These are phyloP conservation scores for Ceratitis capitata DNA, from an alignment of 1,140 invertebrate species.

Conservation along the genomic window DNA sequence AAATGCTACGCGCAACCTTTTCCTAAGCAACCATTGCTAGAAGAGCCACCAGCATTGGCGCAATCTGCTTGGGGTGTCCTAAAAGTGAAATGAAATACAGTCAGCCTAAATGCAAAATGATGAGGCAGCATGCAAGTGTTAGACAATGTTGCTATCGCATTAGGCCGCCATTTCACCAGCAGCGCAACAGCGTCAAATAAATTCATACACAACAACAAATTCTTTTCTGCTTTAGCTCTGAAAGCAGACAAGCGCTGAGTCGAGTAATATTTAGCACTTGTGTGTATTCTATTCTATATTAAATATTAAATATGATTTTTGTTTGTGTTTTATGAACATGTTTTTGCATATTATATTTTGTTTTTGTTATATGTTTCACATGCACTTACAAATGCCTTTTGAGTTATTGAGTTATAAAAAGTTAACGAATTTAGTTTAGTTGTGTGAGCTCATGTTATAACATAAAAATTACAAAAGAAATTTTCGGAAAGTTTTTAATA, in stretches of 20 bases:
- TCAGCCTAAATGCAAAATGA: slow-evolving; percentile 12
- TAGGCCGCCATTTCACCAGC: neutral
- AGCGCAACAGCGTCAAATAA: neutral
- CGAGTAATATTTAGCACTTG: neutral
- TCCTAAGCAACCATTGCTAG: neutral
- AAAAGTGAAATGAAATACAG: neutral
- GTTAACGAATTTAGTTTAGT: neutral
- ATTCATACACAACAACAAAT: neutral
- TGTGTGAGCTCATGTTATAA: neutral
- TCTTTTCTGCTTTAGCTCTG: neutral
- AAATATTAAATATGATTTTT: neutral
- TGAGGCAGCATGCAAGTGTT: slow-evolving; percentile 7
- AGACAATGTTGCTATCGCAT: slow-evolving; percentile 2
- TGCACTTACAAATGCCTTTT: neutral
- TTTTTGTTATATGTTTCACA: neutral
- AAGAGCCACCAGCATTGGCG: neutral
- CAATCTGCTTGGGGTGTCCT: neutral
- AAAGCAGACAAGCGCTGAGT: neutral
- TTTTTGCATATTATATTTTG: neutral
- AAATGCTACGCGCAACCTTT: neutral
- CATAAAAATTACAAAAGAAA: neutral
- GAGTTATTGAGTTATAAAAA: slow-evolving; percentile 21
- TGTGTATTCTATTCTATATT: neutral
- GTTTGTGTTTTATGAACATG: neutral
- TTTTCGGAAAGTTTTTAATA: slow-evolving; percentile 7